Evolutionary conservation across 1,140 invertebrate species (phyloP), one percentile per base, ranked within the genome.

Genomic region (Triops cancriformis): DNA sequence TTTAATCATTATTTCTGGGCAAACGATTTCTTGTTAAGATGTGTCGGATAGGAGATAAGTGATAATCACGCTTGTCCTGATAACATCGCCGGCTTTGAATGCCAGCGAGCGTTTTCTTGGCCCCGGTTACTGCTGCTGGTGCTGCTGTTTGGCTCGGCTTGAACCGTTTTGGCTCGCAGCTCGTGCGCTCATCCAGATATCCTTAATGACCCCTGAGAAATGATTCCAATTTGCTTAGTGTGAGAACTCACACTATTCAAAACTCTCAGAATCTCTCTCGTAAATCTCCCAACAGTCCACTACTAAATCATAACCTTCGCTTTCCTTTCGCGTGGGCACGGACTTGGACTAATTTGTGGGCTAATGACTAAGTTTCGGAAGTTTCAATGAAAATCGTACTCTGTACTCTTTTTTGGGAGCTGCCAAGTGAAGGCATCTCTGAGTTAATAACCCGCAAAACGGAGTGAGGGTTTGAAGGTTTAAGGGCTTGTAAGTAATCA

Each of bases 1-100:
- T 64, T 64, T 64, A 64, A 64, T 64, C 51, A 64, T 64, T 64
- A 64, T 64, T 64, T 64, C 51, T 64, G 51, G 51, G 51, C 51
- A 64, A 64, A 64, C 51, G 51, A 64, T 64, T 64, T 64, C 51
- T 64, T 64, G 51, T 64, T 64, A 64, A 64, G 51, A 64, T 64
- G 51, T 64, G 51, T 64, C 51, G 51, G 51, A 64, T 64, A 64
- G 51, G 51, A 64, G 51, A 64, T 64, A 64, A 64, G 51, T 64
- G 51, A 64, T 64, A 64, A 64, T 64, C 51, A 64, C 51, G 51
- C 51, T 64, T 64, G 51, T 64, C 51, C 51, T 18, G 51, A 64
- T 64, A 64, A 64, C 51, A 64, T 64, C 51, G 51, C 51, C 51
- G 51, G 18, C 51, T 64, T 64, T 18, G 51, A n/a, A 14, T 23